Evolutionary conservation across 1,140 invertebrate genomes (phyloP), one percentile per base, ranked within the genome.

Genomic region (Zaprionus africanus): DNA sequence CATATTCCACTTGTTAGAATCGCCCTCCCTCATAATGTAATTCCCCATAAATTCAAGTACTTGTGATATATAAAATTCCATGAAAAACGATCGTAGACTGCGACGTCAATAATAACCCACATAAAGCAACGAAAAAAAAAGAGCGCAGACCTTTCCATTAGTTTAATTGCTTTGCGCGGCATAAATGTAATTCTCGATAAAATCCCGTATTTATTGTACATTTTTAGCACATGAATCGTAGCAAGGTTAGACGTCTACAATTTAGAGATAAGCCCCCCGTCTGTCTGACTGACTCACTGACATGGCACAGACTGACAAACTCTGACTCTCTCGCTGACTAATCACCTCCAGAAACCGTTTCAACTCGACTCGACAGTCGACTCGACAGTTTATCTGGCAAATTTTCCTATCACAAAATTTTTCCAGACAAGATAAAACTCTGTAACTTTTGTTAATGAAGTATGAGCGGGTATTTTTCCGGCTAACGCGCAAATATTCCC

Each of bases 351-450:
- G 2, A 46, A 17, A 46, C n/a, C 41, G 17, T 43, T 7, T 6
- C 41, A n/a, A 22, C 46, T 46, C n/a, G n/a, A n/a, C n/a, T n/a
- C n/a, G n/a, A n/a, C n/a, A n/a, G n/a, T n/a, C n/a, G n/a, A n/a
- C n/a, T n/a, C 31, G n/a, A 13, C 46, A 13, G n/a, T 51, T 12
- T 51, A 51, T 51, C 46, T 51, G 46, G 46, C 19, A 51, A 51
- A 13, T 51, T 51, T 51, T 51, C 46, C 46, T 51, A 51, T 51
- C 46, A 24, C 41, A 24, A 51, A 51, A 51, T 22, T 51, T n/a
- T 51, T 51, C 46, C 46, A 51, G 12, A n/a, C n/a, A n/a, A 46
- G 41, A 46, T 46, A 46, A 46, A 17, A 46, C n/a, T 46, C 13
- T 15, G 13, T 12, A 38, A 38, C n/a, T 46, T 46, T 17, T 46